Evolutionary conservation across 2,888 invertebrate species (phyloP).

Genomic region (Sepioteuthis lessoniana): DNA sequence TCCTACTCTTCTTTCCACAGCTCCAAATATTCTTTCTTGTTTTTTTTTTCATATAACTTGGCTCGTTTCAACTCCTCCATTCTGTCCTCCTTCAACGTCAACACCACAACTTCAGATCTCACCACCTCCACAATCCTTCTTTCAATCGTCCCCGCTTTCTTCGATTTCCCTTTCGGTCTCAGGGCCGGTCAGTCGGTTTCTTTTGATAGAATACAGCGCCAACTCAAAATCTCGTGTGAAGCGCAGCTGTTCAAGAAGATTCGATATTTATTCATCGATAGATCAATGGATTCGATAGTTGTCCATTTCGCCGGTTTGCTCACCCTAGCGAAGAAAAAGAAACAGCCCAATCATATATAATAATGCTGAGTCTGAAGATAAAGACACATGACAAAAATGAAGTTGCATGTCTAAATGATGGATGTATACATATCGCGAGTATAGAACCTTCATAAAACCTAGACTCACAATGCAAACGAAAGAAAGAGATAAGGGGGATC

Average conservation of each 20-base stretch:
- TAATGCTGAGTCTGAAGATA: not conserved
- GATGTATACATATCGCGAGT: not conserved
- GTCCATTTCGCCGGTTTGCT: not conserved
- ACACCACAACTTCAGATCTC: not conserved
- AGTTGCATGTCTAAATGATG: not conserved
- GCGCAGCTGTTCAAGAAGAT: not conserved
- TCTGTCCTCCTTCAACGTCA: not conserved
- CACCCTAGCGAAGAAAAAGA: not conserved
- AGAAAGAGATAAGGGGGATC: not conserved
- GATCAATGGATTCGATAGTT: slow-evolving; percentile 6
- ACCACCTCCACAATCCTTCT: not conserved
- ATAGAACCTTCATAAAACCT: not conserved
- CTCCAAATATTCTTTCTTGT: not conserved
- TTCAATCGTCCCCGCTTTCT: not conserved
- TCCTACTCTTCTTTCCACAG: not conserved
- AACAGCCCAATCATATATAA: not conserved
- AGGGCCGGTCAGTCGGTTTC: not conserved
- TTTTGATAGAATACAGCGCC: not conserved
- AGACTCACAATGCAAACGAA: not conserved
- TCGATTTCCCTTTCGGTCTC: not conserved
- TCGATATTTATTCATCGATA: not conserved
- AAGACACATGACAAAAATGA: not conserved
- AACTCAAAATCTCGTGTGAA: not conserved
- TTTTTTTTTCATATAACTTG: not conserved
- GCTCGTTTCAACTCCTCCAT: not conserved